A percentile compares a stretch with the other conserved stretches of the same genome.
These are phyloP conservation scores for Nemapogon koenigi DNA, from an alignment of 2,888 invertebrate species.

Conservation along the genomic window DNA sequence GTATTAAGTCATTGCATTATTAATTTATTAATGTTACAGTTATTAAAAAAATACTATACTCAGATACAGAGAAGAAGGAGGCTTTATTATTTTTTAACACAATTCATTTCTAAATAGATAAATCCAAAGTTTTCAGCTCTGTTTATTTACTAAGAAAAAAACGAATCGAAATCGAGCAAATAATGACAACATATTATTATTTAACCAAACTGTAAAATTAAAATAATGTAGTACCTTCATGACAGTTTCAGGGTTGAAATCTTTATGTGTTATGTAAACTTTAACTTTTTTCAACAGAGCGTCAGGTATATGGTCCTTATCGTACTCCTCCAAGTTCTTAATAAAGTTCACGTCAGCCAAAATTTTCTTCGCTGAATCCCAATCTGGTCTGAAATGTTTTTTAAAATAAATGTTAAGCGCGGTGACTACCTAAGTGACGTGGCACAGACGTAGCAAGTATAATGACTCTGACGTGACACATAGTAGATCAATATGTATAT, in stretches of 20 bases:
- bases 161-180: neutral
- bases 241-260: slow-evolving; percentile 83
- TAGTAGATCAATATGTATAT: too few relatives aligned
- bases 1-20: too few relatives aligned
- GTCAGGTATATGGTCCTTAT: slow-evolving; percentile 87
- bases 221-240: slow-evolving; percentile 63
- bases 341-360: slow-evolving; percentile 85
- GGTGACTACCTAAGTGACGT: too few relatives aligned
- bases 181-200: neutral
- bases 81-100: neutral
- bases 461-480: too few relatives aligned
- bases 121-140: too few relatives aligned
- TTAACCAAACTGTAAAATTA: neutral
- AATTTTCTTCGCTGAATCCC: slow-evolving; percentile 82
- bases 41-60: too few relatives aligned
- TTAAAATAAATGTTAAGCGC: too few relatives aligned
- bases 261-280: slow-evolving; percentile 82
- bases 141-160: neutral
- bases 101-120: neutral
- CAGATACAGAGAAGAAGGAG: too few relatives aligned
- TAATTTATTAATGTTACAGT: too few relatives aligned
- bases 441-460: too few relatives aligned
- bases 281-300: slow-evolving; percentile 78
- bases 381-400: slow-evolving; percentile 77
- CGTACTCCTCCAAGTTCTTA: slow-evolving; percentile 81